Percentiles rank a stretch among this genome's conserved stretches.
These are phyloP conservation scores for Myotis pilosus DNA, from an alignment of 2,797 vertebrate genomes.

Conservation along the genomic window DNA sequence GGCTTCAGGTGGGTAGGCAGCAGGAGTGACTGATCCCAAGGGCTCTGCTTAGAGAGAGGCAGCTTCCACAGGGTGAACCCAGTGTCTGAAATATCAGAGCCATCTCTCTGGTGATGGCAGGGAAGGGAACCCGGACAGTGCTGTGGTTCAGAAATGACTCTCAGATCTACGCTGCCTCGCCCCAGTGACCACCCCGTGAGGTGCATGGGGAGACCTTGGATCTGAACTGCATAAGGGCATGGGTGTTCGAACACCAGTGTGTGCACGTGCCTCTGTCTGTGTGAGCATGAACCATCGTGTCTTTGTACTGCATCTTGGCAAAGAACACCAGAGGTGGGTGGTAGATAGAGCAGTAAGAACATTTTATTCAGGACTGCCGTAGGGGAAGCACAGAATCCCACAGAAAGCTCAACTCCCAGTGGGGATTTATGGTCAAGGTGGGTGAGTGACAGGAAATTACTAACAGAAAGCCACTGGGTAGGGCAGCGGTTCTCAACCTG, in stretches of 20 bases:
- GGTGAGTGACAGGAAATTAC: neutral
- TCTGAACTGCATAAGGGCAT: neutral
- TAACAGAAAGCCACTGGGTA: neutral
- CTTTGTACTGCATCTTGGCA: neutral
- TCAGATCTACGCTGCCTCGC: neutral
- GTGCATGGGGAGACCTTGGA: neutral
- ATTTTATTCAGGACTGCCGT: neutral
- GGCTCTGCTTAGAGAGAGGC: neutral
- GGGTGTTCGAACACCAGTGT: neutral
- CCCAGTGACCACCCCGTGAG: neutral
- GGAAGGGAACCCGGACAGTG: neutral
- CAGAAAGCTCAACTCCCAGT: neutral
- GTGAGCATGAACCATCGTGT: neutral
- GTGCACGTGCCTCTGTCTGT: neutral
- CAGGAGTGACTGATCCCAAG: no score
- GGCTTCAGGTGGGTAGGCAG: neutral
- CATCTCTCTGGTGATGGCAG: neutral
- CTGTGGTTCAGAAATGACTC: neutral
- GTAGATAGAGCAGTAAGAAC: neutral
- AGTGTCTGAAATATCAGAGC: no score
- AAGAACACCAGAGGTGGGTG: neutral
- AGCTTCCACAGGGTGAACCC: neutral
- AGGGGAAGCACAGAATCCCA: neutral
- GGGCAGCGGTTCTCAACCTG: no score
- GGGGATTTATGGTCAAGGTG: neutral